Evolutionary conservation across 2,113 vertebrate genomes (phyloP), one percentile per base, ranked within the genome.

Genomic region (Neodon shergylaensis): DNA sequence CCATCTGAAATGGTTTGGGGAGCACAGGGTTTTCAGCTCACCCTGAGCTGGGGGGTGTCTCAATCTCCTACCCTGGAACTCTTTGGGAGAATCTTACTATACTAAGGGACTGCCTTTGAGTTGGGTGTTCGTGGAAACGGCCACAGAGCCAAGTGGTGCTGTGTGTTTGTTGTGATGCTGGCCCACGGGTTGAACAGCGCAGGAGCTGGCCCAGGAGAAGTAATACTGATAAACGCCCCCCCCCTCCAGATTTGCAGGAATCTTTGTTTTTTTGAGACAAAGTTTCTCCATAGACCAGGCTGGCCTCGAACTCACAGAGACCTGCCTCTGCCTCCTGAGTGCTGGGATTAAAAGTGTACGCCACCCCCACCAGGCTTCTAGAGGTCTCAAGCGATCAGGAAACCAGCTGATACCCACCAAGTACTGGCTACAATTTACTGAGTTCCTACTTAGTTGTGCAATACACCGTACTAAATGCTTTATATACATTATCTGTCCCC

Each of bases 41-140:
- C 47, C 21, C 39, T 78, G 88, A 97, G 33, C 61, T 95, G 19
- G 44, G 33, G 70, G 85, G 73, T 89, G 54, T 82, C 92, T 22
- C 58, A 33, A 66, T 49, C 77, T 47, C 66, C n/a, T 92, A 91
- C 11, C 44, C 78, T 94, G 83, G 82, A 89, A 72, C 74, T 85
- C 93, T 87, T 92, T 8, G 92, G 77, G 26, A 84, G 90, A 91
- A 73, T 79, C 44, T 36, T 44, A 22, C 26, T 49, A 26, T 33
- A 39, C 49, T n/a, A 63, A 31, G 26, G 3, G 52, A 39, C 89
- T 96, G 49, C 39, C n/a, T 54, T 54, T 42, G 33, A 81, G 21
- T 81, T 4, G 42, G 47, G 36, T 31, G 36, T 95, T 94, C 24
- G 28, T 93, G 70, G 52, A 70, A 95, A 70, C 28, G 26, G 42